These are phyloP conservation scores for Cassiopea xamachana DNA, from an alignment of 30 jellyfish, hydroid and myxozoan genomes.

Conservation along the genomic window DNA sequence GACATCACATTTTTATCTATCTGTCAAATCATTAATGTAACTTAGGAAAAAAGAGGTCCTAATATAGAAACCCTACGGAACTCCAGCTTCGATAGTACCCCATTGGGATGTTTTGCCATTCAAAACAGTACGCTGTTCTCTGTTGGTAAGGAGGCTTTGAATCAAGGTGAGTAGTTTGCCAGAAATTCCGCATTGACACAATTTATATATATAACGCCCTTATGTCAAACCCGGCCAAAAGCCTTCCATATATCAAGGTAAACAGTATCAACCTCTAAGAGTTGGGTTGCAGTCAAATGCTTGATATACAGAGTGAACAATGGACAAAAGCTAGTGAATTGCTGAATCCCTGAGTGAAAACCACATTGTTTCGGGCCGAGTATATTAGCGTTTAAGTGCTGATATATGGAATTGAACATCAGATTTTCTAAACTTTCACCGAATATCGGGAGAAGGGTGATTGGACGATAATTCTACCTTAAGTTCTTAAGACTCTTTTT, in stretches of 20 bases:
- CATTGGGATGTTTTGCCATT: conserved; percentile 54
- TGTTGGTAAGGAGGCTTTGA: conserved; percentile 43
- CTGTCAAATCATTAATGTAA: conserved; percentile 46
- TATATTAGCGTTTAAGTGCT: neutral
- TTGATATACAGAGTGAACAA: neutral
- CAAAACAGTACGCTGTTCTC: conserved; percentile 52
- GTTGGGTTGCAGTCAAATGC: conserved; percentile 2
- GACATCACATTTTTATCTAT: conserved; percentile 37
- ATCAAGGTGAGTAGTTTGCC: conserved; percentile 27
- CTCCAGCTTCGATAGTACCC: conserved; percentile 59
- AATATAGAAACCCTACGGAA: conserved; percentile 36
- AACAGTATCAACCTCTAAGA: neutral
- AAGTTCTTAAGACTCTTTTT: conserved; percentile 10
- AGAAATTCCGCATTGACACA: conserved; percentile 41
- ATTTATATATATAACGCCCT: conserved; percentile 26
- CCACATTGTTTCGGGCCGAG: conserved; percentile 35
- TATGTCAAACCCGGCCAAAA: conserved; percentile 19
- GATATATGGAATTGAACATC: neutral
- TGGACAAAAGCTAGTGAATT: conserved; percentile 7
- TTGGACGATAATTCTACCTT: conserved; percentile 15
- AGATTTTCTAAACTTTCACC: neutral
- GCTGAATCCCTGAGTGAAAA: conserved; percentile 25
- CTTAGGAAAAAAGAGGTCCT: conserved; percentile 27
- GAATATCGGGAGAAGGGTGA: conserved; percentile 13
- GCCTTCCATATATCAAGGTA: conserved; percentile 16